Percentiles rank a stretch among this genome's conserved stretches.
Conservation (phyloP, 2,797 vertebrate genomes). For the Manis crassicaudata region DNA sequence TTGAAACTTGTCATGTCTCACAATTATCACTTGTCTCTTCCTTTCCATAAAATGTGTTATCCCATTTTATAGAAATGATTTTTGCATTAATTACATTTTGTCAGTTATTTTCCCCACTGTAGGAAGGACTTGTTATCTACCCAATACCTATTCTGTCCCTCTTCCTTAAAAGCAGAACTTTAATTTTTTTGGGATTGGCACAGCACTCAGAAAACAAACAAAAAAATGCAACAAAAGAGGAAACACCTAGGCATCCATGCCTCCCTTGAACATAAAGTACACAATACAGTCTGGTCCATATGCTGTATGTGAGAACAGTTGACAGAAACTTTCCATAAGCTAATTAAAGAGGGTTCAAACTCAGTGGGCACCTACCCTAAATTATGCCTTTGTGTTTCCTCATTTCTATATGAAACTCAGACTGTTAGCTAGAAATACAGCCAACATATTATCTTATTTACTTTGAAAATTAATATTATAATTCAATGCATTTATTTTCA, state of each 20-base stretch:
- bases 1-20: background rate
- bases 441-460: background rate
- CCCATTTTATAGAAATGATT: background rate
- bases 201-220: background rate
- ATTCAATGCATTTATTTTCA: background rate
- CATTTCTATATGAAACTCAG: background rate
- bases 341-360: background rate
- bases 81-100: background rate
- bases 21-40: background rate
- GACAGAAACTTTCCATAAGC: background rate
- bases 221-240: background rate
- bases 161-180: background rate
- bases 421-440: background rate
- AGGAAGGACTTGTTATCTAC: background rate
- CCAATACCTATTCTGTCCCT: background rate
- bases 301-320: background rate
- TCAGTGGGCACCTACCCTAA: background rate
- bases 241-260: background rate
- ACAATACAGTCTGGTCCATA: background rate
- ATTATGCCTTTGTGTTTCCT: background rate
- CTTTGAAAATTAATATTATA: background rate
- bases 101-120: background rate
- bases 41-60: background rate
- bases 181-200: background rate
- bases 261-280: background rate